Conservation (phyloP, 2,113 vertebrate species). For the Numida meleagris region DNA sequence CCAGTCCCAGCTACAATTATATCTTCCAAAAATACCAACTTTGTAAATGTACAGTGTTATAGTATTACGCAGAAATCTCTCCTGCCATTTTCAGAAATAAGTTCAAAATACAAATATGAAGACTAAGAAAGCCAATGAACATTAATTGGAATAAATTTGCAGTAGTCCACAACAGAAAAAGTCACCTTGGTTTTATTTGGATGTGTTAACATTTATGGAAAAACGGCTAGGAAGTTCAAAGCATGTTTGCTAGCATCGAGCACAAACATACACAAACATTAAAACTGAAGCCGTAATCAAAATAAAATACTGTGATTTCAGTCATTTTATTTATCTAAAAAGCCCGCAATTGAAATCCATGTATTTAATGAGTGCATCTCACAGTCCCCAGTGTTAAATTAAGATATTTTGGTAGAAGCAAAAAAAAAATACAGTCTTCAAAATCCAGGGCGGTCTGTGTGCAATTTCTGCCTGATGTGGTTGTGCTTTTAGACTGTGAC, state of each 20-base stretch:
- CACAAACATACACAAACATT: neutral
- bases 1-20: neutral
- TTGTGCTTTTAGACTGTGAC: slow-evolving; percentile 75
- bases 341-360: neutral
- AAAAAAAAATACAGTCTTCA: slow-evolving; percentile 64
- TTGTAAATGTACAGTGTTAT: neutral
- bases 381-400: slow-evolving; percentile 12
- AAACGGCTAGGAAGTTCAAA: neutral
- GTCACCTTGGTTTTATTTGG: neutral
- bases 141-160: slow-evolving; percentile 40
- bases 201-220: neutral
- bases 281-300: slow-evolving; percentile 7
- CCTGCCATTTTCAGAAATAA: slow-evolving; percentile 11
- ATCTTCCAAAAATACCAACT: neutral
- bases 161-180: neutral
- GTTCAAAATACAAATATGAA: neutral
- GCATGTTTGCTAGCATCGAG: neutral
- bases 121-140: neutral
- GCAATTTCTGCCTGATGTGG: slow-evolving; percentile 72
- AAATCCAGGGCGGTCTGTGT: slow-evolving; percentile 70
- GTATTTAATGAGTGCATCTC: neutral
- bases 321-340: slow-evolving; percentile 1
- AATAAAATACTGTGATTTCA: slow-evolving; percentile 13
- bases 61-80: neutral
- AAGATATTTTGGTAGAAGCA: slow-evolving; percentile 41